Evolutionary conservation across 2,888 invertebrate species (phyloP).

Genomic region (Andrena praecox): DNA sequence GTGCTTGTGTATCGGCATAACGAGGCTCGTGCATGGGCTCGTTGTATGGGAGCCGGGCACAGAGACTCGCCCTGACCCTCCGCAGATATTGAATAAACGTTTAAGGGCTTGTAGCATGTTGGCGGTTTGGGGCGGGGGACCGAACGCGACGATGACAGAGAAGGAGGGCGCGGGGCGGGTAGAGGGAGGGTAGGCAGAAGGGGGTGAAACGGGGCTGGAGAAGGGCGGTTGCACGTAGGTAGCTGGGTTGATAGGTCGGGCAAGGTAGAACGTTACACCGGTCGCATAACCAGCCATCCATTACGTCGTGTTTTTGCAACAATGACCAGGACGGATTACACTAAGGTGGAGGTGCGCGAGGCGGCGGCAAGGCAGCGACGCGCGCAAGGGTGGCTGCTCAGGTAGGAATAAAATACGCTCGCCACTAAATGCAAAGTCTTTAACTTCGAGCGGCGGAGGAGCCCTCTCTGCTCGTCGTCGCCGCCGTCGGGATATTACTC

Average conservation of each 20-base stretch:
- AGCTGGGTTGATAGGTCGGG: constrained; percentile 49
- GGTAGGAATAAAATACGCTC: constrained; percentile 69
- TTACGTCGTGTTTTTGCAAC: constrained; percentile 64
- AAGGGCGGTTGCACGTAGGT: constrained; percentile 32
- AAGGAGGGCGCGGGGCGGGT: background rate
- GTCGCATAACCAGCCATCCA: constrained; percentile 66
- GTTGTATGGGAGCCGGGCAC: constrained; percentile 41
- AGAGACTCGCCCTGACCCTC: constrained; percentile 56
- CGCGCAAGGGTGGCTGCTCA: constrained; percentile 2
- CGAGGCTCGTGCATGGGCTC: constrained; percentile 67
- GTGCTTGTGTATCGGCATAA: constrained; percentile 65
- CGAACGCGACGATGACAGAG: constrained; percentile 41
- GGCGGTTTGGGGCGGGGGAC: constrained; percentile 65
- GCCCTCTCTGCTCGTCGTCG: constrained; percentile 36
- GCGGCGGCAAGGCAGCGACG: background rate
- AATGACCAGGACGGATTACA: constrained; percentile 58
- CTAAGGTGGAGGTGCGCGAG: constrained; percentile 21
- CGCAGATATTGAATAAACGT: constrained; percentile 76
- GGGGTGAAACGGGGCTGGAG: constrained; percentile 14
- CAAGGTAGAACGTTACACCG: constrained; percentile 56
- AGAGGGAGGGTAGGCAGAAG: constrained; percentile 3
- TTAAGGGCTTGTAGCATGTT: constrained; percentile 73
- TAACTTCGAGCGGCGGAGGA: constrained; percentile 67
- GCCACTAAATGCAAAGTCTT: constrained; percentile 70
- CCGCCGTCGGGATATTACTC: constrained; percentile 66